Percentiles rank a stretch among this genome's conserved stretches.
These are phyloP conservation scores for Coccyzus lansbergi DNA, from an alignment of 2,797 vertebrate species.

Conservation along the genomic window DNA sequence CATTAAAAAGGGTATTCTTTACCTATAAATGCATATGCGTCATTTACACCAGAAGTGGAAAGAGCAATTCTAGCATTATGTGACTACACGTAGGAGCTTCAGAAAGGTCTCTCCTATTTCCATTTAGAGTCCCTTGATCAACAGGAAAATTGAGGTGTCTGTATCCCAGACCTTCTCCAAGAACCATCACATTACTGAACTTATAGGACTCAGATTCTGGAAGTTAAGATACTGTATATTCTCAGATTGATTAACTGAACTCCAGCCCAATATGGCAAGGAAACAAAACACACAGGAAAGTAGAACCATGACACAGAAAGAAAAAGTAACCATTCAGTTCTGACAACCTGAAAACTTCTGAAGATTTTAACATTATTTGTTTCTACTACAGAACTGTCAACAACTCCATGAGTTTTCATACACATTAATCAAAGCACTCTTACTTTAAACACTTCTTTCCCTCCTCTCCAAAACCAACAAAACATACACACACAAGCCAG, in stretches of 20 bases:
- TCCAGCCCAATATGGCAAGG: background rate
- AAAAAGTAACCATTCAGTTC: background rate
- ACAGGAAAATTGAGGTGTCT: background rate
- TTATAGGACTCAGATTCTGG: background rate
- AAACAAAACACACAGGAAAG: background rate
- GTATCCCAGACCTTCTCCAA: background rate
- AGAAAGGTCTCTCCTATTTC: background rate
- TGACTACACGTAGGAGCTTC: background rate
- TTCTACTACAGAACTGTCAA: background rate
- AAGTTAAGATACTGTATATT: background rate
- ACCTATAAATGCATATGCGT: background rate
- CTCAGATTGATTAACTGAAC: background rate
- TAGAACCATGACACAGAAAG: background rate
- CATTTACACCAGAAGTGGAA: background rate
- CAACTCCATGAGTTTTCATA: background rate
- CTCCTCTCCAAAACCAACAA: background rate
- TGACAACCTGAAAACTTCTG: background rate
- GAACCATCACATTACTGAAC: background rate
- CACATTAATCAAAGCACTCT: background rate
- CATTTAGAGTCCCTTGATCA: background rate
- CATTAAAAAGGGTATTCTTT: background rate
- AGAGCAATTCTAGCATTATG: background rate
- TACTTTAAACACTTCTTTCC: background rate
- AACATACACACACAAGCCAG: background rate
- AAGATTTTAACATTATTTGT: background rate